phyloP scores from a whole-genome alignment of 2,113 vertebrate genomes.

The Papio anubis region DNA sequence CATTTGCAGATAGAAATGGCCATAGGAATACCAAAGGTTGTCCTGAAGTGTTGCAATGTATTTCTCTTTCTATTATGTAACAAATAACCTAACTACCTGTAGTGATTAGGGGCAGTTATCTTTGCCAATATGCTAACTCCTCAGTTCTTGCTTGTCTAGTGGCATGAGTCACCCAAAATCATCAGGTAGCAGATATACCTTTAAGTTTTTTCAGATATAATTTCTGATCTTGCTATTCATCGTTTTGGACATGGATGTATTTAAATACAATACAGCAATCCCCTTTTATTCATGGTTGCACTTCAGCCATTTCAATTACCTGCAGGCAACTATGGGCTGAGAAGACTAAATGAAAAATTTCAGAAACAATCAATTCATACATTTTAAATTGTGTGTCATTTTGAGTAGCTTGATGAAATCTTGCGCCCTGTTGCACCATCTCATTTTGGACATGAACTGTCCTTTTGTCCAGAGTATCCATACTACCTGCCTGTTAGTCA shows the following conservation, averaged over 20 bases:
- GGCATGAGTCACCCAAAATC: not conserved
- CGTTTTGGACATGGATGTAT: not conserved
- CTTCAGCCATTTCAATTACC: no score
- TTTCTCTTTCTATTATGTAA: not conserved
- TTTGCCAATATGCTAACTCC: not conserved
- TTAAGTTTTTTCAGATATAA: not conserved
- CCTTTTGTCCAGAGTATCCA: not conserved
- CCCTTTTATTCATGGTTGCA: not conserved
- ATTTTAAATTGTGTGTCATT: not conserved
- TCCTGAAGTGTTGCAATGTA: not conserved
- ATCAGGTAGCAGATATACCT: not conserved
- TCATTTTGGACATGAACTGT: not conserved
- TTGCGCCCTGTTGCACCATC: fast-evolving
- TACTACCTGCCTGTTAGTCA: not conserved
- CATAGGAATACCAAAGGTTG: not conserved
- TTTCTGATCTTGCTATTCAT: not conserved
- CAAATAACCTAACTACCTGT: not conserved
- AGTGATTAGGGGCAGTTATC: not conserved
- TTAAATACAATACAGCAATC: not conserved
- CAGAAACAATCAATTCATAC: not conserved
- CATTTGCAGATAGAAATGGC: not conserved
- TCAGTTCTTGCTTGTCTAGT: not conserved
- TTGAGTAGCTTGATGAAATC: not conserved
- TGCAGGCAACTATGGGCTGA: not conserved
- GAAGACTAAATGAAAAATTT: not conserved